Conservation (phyloP, 2,888 invertebrate species). For the Meteorus cinctellus region DNA sequence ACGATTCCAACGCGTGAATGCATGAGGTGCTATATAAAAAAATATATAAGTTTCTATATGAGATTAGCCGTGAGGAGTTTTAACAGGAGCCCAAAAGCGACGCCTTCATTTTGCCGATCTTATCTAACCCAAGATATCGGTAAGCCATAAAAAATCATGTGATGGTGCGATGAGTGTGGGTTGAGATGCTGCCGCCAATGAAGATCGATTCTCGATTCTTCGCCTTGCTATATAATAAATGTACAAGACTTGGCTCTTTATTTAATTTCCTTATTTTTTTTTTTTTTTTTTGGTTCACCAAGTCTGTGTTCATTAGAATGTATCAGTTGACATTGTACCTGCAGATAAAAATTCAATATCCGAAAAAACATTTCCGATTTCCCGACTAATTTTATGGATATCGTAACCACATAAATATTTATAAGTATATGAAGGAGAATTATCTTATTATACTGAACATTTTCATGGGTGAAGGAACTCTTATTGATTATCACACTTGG, state of each 20-base stretch:
- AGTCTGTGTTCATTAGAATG: neutral
- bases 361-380: neutral
- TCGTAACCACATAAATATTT: neutral
- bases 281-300: neutral
- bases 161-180: conserved; percentile 43
- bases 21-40: conserved; percentile 41
- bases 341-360: neutral
- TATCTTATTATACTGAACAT: neutral
- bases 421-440: neutral
- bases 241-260: conserved; percentile 49
- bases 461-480: neutral
- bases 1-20: conserved; percentile 62
- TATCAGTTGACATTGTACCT: conserved; percentile 1
- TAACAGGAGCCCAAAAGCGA: conserved; percentile 50
- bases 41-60: conserved; percentile 48
- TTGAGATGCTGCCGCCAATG: conserved; percentile 40
- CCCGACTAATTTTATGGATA: neutral
- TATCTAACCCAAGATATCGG: conserved; percentile 52
- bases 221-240: conserved; percentile 26
- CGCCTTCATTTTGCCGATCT: conserved; percentile 52
- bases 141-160: conserved; percentile 44
- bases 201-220: conserved; percentile 24
- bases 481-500: neutral
- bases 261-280: conserved; percentile 15
- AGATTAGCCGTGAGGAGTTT: conserved; percentile 50